Base-by-base conservation (phyloP, 2,113 vertebrate species). In the Nestor notabilis region DNA sequence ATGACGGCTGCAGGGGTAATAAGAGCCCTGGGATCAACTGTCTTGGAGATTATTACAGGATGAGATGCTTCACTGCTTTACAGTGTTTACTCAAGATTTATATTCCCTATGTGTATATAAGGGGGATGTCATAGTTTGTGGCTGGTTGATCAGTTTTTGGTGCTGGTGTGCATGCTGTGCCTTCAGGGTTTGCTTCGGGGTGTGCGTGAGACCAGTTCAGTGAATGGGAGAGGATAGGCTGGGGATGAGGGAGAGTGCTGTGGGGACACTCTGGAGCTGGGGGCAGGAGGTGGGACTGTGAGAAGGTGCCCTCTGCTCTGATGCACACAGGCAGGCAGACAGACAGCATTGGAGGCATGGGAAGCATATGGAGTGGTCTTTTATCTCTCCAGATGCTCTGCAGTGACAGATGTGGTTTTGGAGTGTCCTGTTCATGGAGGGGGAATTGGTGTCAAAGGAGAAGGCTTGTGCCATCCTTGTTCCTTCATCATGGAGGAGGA, bases 21-120 rank as follows among this genome's bases (percentile, higher is more conserved):
- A 95, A 96, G 96, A 97, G 96, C 96, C 86, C 89, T 92, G 95
- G 96, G 96, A 97, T 97, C 97, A 95, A 76, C 93, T 92, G 92
- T 94, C 95, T 95, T 7, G 0, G 87, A 95, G 91, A 96, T 97
- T 93, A 97, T 97, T 97, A 96, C 85, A 87, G 91, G 90, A 97
- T 93, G 89, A 98, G 96, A 95, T 90, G 95, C 93, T 94, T 95
- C 74, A 1, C 91, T 97, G 96, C 95, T 92, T 97, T 96, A 74
- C 81, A 47, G 91, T 94, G 91, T 97, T 97, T 97, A 93, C 92
- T 94, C 52, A 91, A 92, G 96, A 97, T 97, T 97, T 96, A 92
- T 96, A 97, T 95, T 96, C 77, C 94, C 90, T 82, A 0, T 52
- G 92, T 94, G 93, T 83, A 53, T 85, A 63, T 47, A 29, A 75